These are phyloP conservation scores for Aegotheles bennettii DNA, from an alignment of 2,113 vertebrate genomes.

Conservation along the genomic window DNA sequence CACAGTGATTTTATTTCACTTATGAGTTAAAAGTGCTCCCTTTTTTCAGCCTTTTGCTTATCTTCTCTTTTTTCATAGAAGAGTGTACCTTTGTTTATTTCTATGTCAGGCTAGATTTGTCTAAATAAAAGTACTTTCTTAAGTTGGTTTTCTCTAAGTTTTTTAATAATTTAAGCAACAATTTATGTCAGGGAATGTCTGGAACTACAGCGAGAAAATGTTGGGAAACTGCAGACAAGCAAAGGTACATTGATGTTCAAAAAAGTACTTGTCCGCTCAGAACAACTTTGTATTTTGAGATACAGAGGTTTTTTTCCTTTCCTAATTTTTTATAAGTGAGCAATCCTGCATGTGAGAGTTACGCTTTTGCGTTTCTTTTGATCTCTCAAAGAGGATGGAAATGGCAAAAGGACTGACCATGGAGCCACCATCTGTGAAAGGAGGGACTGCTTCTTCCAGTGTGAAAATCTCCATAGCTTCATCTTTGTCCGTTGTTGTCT, in stretches of 20 bases:
- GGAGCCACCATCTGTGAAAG: neutral
- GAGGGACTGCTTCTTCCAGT: neutral
- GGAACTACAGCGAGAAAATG: neutral
- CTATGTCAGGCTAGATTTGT: neutral
- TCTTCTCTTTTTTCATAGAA: neutral
- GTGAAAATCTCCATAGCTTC: neutral
- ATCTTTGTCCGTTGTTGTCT: neutral
- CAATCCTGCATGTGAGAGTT: accelerated
- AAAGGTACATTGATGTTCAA: neutral
- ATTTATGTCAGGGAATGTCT: neutral
- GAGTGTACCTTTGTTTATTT: neutral
- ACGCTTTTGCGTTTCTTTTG: neutral
- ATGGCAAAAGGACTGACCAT: neutral
- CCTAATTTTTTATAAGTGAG: neutral
- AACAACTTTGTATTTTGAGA: neutral
- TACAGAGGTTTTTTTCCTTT: accelerated
- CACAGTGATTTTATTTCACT: neutral
- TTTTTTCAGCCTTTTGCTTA: neutral
- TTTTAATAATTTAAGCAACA: neutral
- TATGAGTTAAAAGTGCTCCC: neutral
- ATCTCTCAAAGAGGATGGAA: neutral
- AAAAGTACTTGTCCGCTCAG: neutral
- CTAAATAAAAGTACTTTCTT: neutral
- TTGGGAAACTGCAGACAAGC: neutral
- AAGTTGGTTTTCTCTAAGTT: neutral